Conservation (phyloP, 2,888 invertebrate genomes). For the Anarsia innoxiella region DNA sequence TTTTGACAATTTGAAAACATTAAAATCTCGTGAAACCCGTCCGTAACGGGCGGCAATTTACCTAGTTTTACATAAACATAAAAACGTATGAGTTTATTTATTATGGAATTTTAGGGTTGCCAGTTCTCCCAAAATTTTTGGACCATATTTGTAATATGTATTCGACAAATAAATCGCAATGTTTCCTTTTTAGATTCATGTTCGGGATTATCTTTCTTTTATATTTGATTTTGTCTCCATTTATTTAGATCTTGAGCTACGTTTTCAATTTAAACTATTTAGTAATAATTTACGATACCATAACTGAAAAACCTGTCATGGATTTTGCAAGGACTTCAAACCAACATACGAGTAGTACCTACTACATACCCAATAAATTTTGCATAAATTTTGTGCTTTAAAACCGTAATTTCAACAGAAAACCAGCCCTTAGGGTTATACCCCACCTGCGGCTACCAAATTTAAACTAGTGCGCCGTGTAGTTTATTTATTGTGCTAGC, state of each 20-base stretch:
- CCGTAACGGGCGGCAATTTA: constrained; percentile 3
- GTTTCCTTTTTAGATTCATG: no score
- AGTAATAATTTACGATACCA: no score
- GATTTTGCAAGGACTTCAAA: no score
- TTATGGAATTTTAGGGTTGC: constrained; percentile 4
- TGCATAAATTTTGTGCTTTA: background rate
- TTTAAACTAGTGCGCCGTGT: constrained; percentile 7
- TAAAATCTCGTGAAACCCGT: constrained; percentile 8
- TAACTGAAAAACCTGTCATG: background rate
- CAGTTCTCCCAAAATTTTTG: no score
- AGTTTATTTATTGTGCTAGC: constrained; percentile 7
- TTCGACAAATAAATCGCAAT: no score
- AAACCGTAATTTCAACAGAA: background rate
- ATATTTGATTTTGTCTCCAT: no score
- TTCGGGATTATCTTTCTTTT: no score
- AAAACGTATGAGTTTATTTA: constrained; percentile 6
- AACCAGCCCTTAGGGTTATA: constrained; percentile 5
- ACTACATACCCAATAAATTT: no score
- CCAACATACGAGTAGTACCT: no score
- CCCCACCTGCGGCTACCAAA: constrained; percentile 10
- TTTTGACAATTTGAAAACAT: constrained; percentile 8
- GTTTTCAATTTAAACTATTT: no score
- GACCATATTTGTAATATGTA: no score
- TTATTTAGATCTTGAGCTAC: no score
- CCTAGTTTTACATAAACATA: constrained; percentile 6